These are phyloP conservation scores for Drosophila azteca DNA, from an alignment of 1,140 invertebrate species.

Conservation along the genomic window DNA sequence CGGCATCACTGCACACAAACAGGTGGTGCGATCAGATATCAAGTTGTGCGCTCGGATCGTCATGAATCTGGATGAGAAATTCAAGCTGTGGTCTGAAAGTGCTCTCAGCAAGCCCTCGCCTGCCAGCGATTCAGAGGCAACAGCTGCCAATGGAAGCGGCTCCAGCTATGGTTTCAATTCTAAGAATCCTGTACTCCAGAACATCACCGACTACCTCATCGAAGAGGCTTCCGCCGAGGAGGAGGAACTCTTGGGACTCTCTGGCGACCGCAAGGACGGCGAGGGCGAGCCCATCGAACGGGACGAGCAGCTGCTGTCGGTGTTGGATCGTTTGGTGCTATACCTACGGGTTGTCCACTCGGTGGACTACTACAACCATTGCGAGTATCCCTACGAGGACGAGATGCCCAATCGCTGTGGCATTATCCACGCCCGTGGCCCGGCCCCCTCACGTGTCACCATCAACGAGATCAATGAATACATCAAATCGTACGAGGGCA, in stretches of 20 bases:
- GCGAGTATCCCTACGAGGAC: slow-evolving; percentile 99
- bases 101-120: background rate
- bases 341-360: slow-evolving; percentile 99
- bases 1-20: slow-evolving; percentile 95
- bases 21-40: slow-evolving; percentile 95
- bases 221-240: slow-evolving; percentile 99
- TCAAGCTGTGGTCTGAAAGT: slow-evolving; percentile 89
- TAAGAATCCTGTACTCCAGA: slow-evolving; percentile 97
- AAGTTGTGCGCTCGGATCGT: slow-evolving; percentile 97
- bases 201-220: slow-evolving; percentile 99
- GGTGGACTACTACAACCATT: slow-evolving; percentile 99
- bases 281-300: slow-evolving; percentile 88
- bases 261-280: slow-evolving; percentile 85
- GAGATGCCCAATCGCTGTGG: slow-evolving; percentile 99
- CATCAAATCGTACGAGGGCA: slow-evolving; percentile 91
- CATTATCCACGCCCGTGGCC: slow-evolving; percentile 97
- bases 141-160: slow-evolving; percentile 60
- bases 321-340: slow-evolving; percentile 91
- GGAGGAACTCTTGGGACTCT: slow-evolving; percentile 95
- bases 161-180: slow-evolving; percentile 92
- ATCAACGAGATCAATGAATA: slow-evolving; percentile 90
- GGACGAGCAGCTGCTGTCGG: slow-evolving; percentile 90
- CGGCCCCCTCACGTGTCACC: slow-evolving; percentile 91
- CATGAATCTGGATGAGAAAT: slow-evolving; percentile 94
- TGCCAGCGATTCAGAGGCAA: slow-evolving; percentile 83